Evolutionary conservation across 2,888 invertebrate species (phyloP), one percentile per base, ranked within the genome.

Genomic region (Microplitis manilae): DNA sequence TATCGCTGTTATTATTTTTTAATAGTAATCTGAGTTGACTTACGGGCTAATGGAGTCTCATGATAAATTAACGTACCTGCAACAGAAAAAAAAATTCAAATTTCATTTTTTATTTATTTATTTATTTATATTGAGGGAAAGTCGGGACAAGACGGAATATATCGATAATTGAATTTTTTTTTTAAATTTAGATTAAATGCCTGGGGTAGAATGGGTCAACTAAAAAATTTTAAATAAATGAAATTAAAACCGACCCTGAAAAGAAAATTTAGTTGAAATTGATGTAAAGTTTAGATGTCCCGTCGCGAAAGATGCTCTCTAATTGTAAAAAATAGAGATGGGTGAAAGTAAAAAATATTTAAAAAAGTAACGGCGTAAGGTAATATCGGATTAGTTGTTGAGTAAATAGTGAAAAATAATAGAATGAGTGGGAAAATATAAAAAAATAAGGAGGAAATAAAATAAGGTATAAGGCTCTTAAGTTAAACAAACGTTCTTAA

Each of bases 401-500:
- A n/a, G 62, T 17, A 59, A 50, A 70, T 30, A 17, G 61, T 20
- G 59, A 17, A 65, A 17, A 73, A 38, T 6, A 38, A 64, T 17
- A 8, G 72, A 62, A 59, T n/a, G n/a, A 17, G 64, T 17, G 13
- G 20, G 40, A 69, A 41, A 15, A 6, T 41, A 20, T 69, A 30
- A 17, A 20, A 17, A 38, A 61, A 61, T 50, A n/a, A 73, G 62
- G n/a, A 38, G 30, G 17, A 62, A 61, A 73, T 65, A 75, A 75
- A 61, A 73, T 41, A 77, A 75, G 68, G 67, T 73, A 62, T 73
- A 59, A 75, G 75, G 78, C 83, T 85, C 81, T 84, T 85, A 85
- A 86, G 84, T 87, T 85, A 85, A 87, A 86, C 86, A 86, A 87
- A 87, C 85, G 86, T 84, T 85, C 86, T 87, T 84, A 84, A 86